Conservation (phyloP, 2,888 invertebrate species). For the Sinohyriopsis cumingii region DNA sequence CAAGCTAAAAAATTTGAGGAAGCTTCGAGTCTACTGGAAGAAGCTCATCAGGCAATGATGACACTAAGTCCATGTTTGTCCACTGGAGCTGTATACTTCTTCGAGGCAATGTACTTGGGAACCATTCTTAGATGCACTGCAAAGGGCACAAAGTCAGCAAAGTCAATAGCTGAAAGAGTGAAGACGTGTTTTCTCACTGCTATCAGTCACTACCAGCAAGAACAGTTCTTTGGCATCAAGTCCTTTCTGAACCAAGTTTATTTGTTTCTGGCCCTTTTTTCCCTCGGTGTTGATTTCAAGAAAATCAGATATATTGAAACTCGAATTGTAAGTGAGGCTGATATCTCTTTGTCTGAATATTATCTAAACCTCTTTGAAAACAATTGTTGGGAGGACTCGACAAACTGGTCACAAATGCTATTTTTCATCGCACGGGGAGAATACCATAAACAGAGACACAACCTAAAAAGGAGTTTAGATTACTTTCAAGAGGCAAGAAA, state of each 20-base stretch:
- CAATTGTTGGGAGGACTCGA: constrained; percentile 18
- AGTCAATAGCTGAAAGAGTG: constrained; percentile 10
- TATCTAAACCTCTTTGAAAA: constrained; percentile 23
- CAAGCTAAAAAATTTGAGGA: constrained; percentile 12
- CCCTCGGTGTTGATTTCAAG: constrained; percentile 21
- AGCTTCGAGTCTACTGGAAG: constrained; percentile 10
- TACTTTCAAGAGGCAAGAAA: constrained; percentile 10
- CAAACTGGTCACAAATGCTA: constrained; percentile 24
- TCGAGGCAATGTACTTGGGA: constrained; percentile 19
- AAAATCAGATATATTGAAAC: constrained; percentile 9
- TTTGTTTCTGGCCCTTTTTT: constrained; percentile 22
- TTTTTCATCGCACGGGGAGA: constrained; percentile 20
- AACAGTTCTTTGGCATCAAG: constrained; percentile 14
- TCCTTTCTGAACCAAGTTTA: constrained; percentile 28
- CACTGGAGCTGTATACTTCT: constrained; percentile 20
- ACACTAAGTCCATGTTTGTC: constrained; percentile 17
- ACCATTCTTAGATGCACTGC: constrained; percentile 11
- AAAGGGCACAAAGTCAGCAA: constrained; percentile 8
- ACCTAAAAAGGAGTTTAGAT: constrained; percentile 13
- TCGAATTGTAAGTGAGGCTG: constrained; percentile 3
- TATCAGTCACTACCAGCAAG: constrained; percentile 18
- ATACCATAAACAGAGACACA: constrained; percentile 17
- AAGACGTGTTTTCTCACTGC: constrained; percentile 22
- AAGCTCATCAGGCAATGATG: constrained; percentile 16
- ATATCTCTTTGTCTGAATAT: constrained; percentile 16